phyloP scores from a whole-genome alignment of 2,797 vertebrate genomes.

The Sebastes melanostomus region DNA sequence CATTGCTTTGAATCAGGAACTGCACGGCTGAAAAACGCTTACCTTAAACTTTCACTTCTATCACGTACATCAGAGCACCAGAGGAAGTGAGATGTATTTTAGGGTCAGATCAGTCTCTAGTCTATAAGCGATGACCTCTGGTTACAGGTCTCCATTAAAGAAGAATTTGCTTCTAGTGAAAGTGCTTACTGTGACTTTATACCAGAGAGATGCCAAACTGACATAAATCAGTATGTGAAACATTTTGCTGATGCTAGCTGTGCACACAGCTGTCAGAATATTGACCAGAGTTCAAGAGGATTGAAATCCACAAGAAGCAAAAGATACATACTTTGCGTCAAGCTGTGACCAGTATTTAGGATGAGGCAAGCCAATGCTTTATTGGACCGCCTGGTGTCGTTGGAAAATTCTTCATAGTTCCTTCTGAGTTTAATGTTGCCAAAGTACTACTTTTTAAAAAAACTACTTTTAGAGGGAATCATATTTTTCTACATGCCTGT shows the following conservation, averaged over 20 bases:
- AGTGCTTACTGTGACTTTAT: conserved; percentile 20
- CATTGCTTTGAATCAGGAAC: conserved; percentile 26
- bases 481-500: not conserved
- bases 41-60: conserved; percentile 5
- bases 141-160: conserved; percentile 1
- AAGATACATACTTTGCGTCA: not conserved
- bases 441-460: not conserved
- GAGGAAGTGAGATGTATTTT: not conserved
- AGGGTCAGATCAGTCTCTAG: conserved; percentile 1
- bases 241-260: not conserved
- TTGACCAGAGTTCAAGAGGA: not conserved
- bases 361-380: not conserved
- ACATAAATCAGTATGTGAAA: conserved; percentile 49
- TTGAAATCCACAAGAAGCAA: not conserved
- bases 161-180: conserved; percentile 28
- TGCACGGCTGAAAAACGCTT: not conserved
- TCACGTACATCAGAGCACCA: not conserved
- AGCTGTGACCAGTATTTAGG: not conserved
- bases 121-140: conserved; percentile 19
- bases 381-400: not conserved
- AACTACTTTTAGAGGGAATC: not conserved
- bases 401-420: not conserved
- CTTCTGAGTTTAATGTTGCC: not conserved
- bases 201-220: conserved; percentile 25
- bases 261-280: conserved; percentile 27